phyloP scores from a whole-genome alignment of 2,888 invertebrate genomes.

The Erannis defoliaria region DNA sequence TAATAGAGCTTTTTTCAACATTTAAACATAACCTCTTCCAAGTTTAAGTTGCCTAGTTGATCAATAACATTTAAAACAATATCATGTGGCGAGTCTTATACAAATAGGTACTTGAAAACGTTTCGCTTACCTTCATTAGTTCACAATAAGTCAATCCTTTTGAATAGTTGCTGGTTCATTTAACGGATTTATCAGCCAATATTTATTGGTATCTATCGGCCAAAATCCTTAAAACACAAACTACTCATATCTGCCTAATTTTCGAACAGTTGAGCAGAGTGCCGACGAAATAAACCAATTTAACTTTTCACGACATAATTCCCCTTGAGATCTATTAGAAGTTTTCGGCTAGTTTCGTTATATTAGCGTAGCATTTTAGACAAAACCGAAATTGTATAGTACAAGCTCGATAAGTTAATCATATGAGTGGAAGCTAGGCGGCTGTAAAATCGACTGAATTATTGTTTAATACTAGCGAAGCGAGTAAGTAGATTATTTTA shows the following conservation, averaged over 20 bases:
- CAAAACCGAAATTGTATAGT: neutral
- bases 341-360: neutral
- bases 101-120: no score
- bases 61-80: no score
- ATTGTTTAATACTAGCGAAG: neutral
- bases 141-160: no score
- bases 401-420: slow-evolving; percentile 2
- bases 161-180: no score
- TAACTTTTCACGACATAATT: slow-evolving; percentile 16
- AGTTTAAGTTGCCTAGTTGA: no score
- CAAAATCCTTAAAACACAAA: neutral
- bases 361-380: no score
- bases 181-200: no score
- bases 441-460: neutral
- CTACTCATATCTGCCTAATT: neutral
- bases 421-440: neutral
- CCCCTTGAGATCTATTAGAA: neutral
- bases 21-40: no score
- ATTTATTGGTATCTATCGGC: no score
- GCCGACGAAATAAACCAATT: slow-evolving; percentile 5
- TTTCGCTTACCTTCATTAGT: no score
- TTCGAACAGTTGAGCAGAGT: neutral
- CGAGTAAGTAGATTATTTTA: neutral
- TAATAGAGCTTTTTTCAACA: no score
- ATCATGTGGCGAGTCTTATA: no score